Evolutionary conservation across 2,113 vertebrate genomes (phyloP).

Genomic region (human (Homo sapiens)): GRCh38 chr6:17542501-17543000

Average conservation of each 20-base stretch:
- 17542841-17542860: constrained; percentile 93
- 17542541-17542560: not conserved
- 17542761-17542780: not conserved
- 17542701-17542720: not conserved
- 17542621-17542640: not conserved
- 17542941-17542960: constrained; percentile 97
- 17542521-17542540: not conserved
- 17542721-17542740: not conserved
- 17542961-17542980: constrained; percentile 81
- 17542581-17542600: not conserved
- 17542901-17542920: constrained; percentile 93
- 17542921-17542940: constrained; percentile 97
- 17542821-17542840: constrained; percentile 87
- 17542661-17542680: not conserved
- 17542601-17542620: not conserved
- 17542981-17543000: not conserved
- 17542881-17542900: constrained; percentile 96
- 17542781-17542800: rapidly evolving
- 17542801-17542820: constrained; percentile 17
- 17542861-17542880: constrained; percentile 95
- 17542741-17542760: not conserved
- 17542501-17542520: not conserved
- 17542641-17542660: not conserved
- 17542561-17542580: not conserved
- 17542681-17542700: not conserved